Conservation (phyloP, 1,140 invertebrate species). For the Bombus fervidus region DNA sequence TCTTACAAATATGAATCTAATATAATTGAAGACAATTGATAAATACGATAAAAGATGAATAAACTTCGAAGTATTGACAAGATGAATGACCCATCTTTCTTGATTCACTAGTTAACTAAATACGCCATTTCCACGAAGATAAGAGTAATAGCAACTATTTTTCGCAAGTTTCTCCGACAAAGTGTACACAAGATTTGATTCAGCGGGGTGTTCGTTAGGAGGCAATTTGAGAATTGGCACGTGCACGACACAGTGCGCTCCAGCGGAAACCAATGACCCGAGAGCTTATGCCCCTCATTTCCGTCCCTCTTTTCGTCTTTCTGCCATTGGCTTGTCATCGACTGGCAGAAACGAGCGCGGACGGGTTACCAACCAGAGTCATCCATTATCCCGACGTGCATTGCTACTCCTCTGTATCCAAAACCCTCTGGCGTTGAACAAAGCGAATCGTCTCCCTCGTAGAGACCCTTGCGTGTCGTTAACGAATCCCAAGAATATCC, state of each 20-base stretch:
- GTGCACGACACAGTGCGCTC: slow-evolving; percentile 27
- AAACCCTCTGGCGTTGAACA: background rate
- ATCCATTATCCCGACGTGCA: slow-evolving; percentile 53
- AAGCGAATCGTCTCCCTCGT: slow-evolving; percentile 20
- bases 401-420: background rate
- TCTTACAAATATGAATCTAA: no score
- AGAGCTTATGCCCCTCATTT: slow-evolving; percentile 3
- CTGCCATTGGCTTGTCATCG: slow-evolving; percentile 41
- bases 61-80: background rate
- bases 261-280: slow-evolving; percentile 43
- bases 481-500: slow-evolving; percentile 40
- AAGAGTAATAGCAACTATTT: background rate
- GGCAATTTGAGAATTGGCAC: slow-evolving; percentile 43
- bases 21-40: no score
- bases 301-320: slow-evolving; percentile 5
- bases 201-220: slow-evolving; percentile 29
- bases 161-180: background rate
- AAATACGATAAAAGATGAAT: no score
- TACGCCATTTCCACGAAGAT: background rate
- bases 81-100: background rate
- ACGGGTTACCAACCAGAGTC: slow-evolving; percentile 44
- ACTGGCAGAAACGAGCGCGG: slow-evolving; percentile 26
- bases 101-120: no score
- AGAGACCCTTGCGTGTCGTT: slow-evolving; percentile 9
- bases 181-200: background rate